Percentiles rank a stretch among this genome's conserved stretches.
Evolutionary conservation across 2,888 invertebrate species (phyloP).

Genomic region (Dorcus parallelipipedus): DNA sequence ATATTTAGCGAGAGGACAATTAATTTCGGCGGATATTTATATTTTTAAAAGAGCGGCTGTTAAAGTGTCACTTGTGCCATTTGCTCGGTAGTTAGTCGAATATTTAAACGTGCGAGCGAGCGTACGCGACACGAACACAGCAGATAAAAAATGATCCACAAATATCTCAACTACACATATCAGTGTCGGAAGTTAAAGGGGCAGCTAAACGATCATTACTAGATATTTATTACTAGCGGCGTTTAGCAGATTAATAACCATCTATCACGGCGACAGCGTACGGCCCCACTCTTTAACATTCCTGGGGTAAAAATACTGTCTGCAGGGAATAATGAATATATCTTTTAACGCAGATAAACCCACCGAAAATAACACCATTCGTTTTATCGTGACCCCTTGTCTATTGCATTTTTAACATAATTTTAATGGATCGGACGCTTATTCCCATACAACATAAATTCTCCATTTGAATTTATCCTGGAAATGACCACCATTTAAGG

Average conservation of each 20-base stretch:
- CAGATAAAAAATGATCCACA: slow-evolving; percentile 40
- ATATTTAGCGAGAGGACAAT: no score
- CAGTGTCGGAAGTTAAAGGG: slow-evolving; percentile 48
- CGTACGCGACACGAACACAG: slow-evolving; percentile 2
- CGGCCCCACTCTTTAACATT: slow-evolving; percentile 42
- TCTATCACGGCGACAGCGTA: slow-evolving; percentile 41
- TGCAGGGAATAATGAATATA: slow-evolving; percentile 11
- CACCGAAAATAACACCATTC: no score
- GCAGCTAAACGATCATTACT: slow-evolving; percentile 49
- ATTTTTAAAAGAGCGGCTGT: slow-evolving; percentile 7
- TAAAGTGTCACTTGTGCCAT: slow-evolving; percentile 11
- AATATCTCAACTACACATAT: slow-evolving; percentile 43
- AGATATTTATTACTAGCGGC: slow-evolving; percentile 47
- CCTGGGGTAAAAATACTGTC: slow-evolving; percentile 25
- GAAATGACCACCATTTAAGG: no score
- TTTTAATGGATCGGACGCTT: no score
- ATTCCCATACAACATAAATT: no score
- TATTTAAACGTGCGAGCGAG: background rate
- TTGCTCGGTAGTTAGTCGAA: slow-evolving; percentile 5
- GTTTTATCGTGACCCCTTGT: no score
- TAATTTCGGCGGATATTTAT: no score
- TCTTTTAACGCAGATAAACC: slow-evolving; percentile 9
- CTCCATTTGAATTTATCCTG: no score
- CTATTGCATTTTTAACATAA: no score
- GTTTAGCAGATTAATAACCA: slow-evolving; percentile 45